Conservation (phyloP, 64 coral and sea anemone species). For the Stylophora pistillata region DNA sequence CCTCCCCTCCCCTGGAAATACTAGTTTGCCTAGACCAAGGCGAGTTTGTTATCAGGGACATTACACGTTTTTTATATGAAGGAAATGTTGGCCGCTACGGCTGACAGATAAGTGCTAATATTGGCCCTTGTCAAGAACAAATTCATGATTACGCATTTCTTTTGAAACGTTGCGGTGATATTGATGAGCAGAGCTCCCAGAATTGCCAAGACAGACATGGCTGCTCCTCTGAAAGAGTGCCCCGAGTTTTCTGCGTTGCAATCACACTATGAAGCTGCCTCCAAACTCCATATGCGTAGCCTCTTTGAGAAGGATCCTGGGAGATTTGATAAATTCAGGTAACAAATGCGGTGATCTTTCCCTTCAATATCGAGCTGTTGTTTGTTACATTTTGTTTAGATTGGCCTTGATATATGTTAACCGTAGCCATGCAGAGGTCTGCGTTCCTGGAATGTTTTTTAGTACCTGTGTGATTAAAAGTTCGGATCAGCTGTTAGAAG, state of each 20-base stretch:
- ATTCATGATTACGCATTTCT: neutral
- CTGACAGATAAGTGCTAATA: neutral
- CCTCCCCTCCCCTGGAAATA: too few species aligned
- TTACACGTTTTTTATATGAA: neutral
- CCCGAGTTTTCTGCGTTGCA: constrained; percentile 43
- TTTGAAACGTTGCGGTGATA: neutral
- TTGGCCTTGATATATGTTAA: neutral
- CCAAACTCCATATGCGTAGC: constrained; percentile 67
- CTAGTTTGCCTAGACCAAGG: too few species aligned
- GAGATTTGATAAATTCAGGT: constrained; percentile 80
- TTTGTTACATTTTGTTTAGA: neutral
- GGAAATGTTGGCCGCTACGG: neutral
- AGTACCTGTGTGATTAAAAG: too few species aligned
- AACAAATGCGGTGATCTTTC: neutral
- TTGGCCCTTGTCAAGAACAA: neutral
- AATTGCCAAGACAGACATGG: constrained; percentile 20
- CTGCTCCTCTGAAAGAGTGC: constrained; percentile 22
- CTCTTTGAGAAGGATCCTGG: constrained; percentile 64
- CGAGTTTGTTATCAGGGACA: neutral
- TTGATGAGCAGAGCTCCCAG: neutral
- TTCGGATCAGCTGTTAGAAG: too few species aligned
- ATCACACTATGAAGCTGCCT: constrained; percentile 50
- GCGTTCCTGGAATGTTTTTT: neutral
- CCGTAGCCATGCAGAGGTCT: neutral
- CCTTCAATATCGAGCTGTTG: neutral